Evolutionary conservation across 1,140 invertebrate genomes (phyloP).

Genomic region (Bombus consobrinus): DNA sequence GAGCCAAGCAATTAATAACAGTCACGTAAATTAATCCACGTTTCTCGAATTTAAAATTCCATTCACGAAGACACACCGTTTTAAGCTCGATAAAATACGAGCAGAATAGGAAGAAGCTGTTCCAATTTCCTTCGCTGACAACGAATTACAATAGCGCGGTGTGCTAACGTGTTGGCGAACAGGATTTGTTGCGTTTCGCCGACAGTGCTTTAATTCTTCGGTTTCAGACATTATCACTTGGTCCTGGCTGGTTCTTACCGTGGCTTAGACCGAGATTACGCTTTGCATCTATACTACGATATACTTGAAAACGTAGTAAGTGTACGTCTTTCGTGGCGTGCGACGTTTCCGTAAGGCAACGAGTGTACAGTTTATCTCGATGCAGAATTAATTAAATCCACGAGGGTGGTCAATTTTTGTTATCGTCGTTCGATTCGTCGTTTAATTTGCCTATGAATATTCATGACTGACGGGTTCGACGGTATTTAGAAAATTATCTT

Average conservation of each 20-base stretch:
- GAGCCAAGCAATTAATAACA: no score
- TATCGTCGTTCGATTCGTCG: neutral
- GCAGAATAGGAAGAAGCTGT: neutral
- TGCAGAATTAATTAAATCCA: neutral
- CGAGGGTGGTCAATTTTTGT: neutral
- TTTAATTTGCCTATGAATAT: slow-evolving; percentile 4
- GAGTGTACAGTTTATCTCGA: neutral
- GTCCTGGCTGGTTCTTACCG: neutral
- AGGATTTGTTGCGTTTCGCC: neutral
- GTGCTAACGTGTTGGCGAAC: neutral
- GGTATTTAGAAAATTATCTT: slow-evolving; percentile 15
- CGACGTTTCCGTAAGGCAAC: neutral
- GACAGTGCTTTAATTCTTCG: slow-evolving; percentile 19
- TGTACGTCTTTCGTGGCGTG: neutral
- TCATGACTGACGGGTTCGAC: neutral
- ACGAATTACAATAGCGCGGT: neutral
- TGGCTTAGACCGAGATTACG: slow-evolving; percentile 25
- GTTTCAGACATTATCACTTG: slow-evolving; percentile 25
- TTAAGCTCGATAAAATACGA: neutral
- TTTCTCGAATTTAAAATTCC: neutral
- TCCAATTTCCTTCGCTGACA: slow-evolving; percentile 1
- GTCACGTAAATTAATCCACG: no score
- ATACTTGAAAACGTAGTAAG: neutral
- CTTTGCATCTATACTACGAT: neutral
- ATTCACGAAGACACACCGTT: neutral